A percentile compares a stretch with the other conserved stretches of the same genome.
These are phyloP conservation scores for Lagopus leucura DNA, from an alignment of 2,113 vertebrate species.

Conservation along the genomic window DNA sequence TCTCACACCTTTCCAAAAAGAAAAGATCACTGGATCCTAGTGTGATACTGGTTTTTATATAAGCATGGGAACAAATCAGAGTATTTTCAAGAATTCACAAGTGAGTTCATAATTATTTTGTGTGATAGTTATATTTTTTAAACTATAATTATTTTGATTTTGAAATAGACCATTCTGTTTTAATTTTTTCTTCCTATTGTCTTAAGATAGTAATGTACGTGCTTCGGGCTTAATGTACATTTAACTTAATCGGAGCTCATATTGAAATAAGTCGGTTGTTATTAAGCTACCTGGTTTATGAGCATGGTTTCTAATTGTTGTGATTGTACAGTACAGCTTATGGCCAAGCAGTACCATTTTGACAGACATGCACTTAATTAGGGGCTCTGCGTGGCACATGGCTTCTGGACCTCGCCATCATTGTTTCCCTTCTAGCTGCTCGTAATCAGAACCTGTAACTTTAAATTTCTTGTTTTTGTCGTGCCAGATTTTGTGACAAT, in stretches of 20 bases:
- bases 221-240: not conserved
- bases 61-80: not conserved
- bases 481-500: conserved; percentile 42
- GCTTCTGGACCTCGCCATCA: not conserved
- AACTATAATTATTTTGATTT: not conserved
- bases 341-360: not conserved
- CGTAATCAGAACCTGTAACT: not conserved
- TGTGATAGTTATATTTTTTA: not conserved
- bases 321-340: not conserved
- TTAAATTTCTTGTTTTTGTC: not conserved
- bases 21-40: conserved; percentile 24
- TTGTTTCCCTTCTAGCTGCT: not conserved
- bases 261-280: not conserved
- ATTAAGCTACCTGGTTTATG: not conserved
- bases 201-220: not conserved
- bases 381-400: fast-evolving
- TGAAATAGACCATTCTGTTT: not conserved
- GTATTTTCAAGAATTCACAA: not conserved
- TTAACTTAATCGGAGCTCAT: not conserved
- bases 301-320: not conserved
- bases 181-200: not conserved
- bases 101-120: not conserved
- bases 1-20: not conserved
- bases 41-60: conserved; percentile 33
- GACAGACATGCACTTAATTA: not conserved